Base-by-base conservation (phyloP, 2,888 invertebrate genomes). In the Allacma fusca region DNA sequence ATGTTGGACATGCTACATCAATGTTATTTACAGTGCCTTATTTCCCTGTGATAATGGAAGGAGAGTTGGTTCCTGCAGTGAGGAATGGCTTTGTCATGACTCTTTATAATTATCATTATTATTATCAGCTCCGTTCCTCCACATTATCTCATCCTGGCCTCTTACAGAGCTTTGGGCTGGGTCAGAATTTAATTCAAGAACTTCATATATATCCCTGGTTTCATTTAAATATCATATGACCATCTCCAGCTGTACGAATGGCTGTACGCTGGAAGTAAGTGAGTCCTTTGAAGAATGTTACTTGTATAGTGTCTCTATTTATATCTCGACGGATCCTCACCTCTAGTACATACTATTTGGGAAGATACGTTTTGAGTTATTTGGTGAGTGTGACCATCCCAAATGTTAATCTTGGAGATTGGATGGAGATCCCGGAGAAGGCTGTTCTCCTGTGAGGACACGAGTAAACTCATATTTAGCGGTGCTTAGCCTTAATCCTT, bases 401-500 rank as follows among this genome's bases (percentile, higher is more conserved):
- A 75, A 75, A 75, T 75, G 65, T 75, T 75, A 75, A 75, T 75
- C 75, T 75, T 44, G 29, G 24, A 64, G 23, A 29, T 19, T n/a
- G n/a, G n/a, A n/a, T n/a, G n/a, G n/a, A n/a, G n/a, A n/a, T n/a
- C n/a, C n/a, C n/a, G n/a, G n/a, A n/a, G n/a, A n/a, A n/a, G n/a
- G n/a, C n/a, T n/a, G n/a, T n/a, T n/a, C n/a, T n/a, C n/a, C 13
- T 40, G 40, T 50, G n/a, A 71, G 16, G 28, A 24, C 28, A 71
- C 50, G 57, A 50, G 70, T 73, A 62, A 73, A 73, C 29, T 73
- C 34, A 57, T 62, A 59, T 73, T 62, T 73, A 73, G 57, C 62
- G 73, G 73, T 73, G 40, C 73, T 73, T 73, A 73, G 62, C 62
- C 62, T 73, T 73, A 73, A 73, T 73, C 62, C 73, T 73, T 73